Evolutionary conservation across 1,140 invertebrate species (phyloP).

Genomic region (Drosophila carrolli): DNA sequence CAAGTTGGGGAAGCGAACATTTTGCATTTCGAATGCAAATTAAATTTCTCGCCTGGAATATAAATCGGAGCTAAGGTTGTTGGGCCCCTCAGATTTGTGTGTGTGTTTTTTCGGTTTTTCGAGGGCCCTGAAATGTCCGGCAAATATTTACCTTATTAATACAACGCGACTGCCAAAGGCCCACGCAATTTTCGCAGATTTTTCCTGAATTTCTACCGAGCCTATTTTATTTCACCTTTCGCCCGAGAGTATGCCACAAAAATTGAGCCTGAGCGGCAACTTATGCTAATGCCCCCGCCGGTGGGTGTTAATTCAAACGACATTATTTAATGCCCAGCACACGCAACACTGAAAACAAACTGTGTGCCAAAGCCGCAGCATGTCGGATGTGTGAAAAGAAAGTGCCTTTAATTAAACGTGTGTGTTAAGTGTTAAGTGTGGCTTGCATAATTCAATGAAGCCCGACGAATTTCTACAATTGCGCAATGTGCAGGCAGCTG

Average conservation of each 20-base stretch:
- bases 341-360: conserved; percentile 49
- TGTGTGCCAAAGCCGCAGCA: conserved; percentile 19
- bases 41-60: conserved; percentile 55
- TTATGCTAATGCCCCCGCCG: conserved; percentile 70
- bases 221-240: conserved; percentile 1
- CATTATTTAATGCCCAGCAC: conserved; percentile 80
- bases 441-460: conserved; percentile 70
- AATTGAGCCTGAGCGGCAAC: conserved; percentile 25
- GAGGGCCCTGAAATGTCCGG: conserved; percentile 28
- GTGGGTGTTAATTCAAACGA: conserved; percentile 75
- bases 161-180: conserved; percentile 27
- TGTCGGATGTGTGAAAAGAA: conserved; percentile 68
- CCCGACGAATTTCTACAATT: conserved; percentile 47
- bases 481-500: conserved; percentile 25
- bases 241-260: conserved; percentile 59
- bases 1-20: conserved; percentile 54
- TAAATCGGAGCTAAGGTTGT: conserved; percentile 16
- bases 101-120: neutral
- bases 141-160: conserved; percentile 78
- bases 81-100: conserved; percentile 28
- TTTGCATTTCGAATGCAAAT: conserved; percentile 78
- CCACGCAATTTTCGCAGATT: conserved; percentile 43
- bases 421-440: conserved; percentile 44
- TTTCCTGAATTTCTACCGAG: neutral
- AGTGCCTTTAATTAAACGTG: conserved; percentile 75